Evolutionary conservation across 2,797 vertebrate genomes (phyloP).

Genomic region (Chelon auratus): DNA sequence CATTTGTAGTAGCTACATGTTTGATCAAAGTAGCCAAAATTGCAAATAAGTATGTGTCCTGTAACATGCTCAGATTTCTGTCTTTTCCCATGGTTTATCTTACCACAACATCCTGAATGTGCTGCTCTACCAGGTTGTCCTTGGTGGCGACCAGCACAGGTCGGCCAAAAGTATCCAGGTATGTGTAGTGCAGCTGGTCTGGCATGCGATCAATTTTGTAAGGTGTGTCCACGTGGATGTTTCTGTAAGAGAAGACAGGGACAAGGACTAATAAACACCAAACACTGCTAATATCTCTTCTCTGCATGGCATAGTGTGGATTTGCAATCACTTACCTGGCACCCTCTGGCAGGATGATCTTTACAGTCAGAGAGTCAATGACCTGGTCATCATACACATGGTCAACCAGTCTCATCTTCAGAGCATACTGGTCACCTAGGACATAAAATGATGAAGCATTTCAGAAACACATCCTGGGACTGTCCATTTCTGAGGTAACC

Average conservation of each 20-base stretch:
- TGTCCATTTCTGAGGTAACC: neutral
- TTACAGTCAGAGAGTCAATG: conserved; percentile 93
- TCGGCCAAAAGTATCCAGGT: conserved; percentile 96
- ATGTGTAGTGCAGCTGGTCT: conserved; percentile 96
- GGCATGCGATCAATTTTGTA: conserved; percentile 91
- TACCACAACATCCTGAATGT: conserved; percentile 98
- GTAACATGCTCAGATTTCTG: neutral
- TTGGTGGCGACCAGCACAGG: conserved; percentile 96
- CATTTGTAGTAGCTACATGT: neutral
- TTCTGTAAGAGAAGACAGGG: conserved; percentile 78
- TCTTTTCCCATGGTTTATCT: conserved; percentile 43
- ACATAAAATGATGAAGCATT: conserved; percentile 6
- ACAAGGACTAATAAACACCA: neutral
- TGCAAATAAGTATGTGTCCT: neutral
- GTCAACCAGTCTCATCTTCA: conserved; percentile 98
- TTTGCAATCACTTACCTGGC: conserved; percentile 88
- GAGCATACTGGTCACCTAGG: conserved; percentile 95
- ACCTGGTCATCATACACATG: conserved; percentile 99
- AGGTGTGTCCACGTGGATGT: conserved; percentile 94
- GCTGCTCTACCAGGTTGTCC: conserved; percentile 96
- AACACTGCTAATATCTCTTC: neutral
- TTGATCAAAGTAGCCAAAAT: neutral
- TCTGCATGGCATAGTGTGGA: neutral
- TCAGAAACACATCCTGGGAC: conserved; percentile 7
- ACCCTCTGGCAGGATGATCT: conserved; percentile 96